Evolutionary conservation across 2,888 invertebrate species (phyloP), one percentile per base, ranked within the genome.

Genomic region (Apamea monoglypha): DNA sequence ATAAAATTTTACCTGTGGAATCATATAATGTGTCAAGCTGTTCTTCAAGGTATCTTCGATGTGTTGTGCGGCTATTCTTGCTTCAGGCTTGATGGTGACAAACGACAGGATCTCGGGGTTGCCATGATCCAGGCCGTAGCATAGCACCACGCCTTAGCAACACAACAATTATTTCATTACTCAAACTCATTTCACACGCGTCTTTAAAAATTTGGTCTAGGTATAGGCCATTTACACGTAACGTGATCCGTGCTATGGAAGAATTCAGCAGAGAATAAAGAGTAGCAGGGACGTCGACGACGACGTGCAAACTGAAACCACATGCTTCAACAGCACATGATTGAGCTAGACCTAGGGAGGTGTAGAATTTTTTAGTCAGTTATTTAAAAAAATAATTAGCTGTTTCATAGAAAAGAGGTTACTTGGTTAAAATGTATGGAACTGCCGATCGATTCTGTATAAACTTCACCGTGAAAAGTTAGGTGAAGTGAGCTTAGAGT

Each of bases 81-180:
- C 96, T 5, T 94, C 95, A 0, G 96, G 94, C 3, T 93, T 92
- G 3, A 97, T 90, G 67, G 97, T 97, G 7, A 97, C 97, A 90
- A 98, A 98, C 0, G 98, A 98, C 73, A 98, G 90, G 40, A 98
- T 96, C 73, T 98, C 97, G 91, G 98, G 98, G 89, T 97, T 97
- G 10, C 98, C 97, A 88, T 98, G 97, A 0, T 98, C 98, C 16
- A 98, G 97, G 74, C 98, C 98, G 92, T 98, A 98, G 93, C 98
- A 98, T 2, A 99, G 97, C 0, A 98, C 98, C 0, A 64, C 64
- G 64, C 25, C 64, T 64, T 25, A 63, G 1, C 8, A 63, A 61
- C n/a, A 59, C n/a, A 59, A n/a, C 12, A 4, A n/a, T 56, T 61
- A 61, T n/a, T n/a, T 61, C 5, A 61, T 16, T 61, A 56, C n/a